Evolutionary conservation across 2,797 vertebrate species (phyloP).

Genomic region (Caiman crocodilus): DNA sequence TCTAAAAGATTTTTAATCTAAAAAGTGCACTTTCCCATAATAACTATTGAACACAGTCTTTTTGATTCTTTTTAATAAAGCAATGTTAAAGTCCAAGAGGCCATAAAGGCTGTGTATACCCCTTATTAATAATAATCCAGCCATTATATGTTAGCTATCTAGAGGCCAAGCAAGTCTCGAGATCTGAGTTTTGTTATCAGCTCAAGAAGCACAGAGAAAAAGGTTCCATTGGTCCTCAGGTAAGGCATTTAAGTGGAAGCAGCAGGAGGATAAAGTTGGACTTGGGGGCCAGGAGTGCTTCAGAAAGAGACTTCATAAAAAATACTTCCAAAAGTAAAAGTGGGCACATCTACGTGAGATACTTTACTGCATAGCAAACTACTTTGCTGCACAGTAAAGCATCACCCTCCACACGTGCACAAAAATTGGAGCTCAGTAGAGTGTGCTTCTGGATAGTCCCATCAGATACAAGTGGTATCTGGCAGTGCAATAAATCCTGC

Average conservation of each 20-base stretch:
- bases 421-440: too few relatives aligned
- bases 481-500: too few relatives aligned
- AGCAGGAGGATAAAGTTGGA: background rate
- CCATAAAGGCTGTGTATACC: background rate
- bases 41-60: background rate
- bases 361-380: too few relatives aligned
- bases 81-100: background rate
- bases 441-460: too few relatives aligned
- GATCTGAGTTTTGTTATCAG: background rate
- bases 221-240: background rate
- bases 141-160: background rate
- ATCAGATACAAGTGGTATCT: too few relatives aligned
- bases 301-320: background rate
- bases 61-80: background rate
- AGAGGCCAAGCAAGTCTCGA: background rate
- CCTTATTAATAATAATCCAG: background rate
- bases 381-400: too few relatives aligned
- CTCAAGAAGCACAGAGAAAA: background rate
- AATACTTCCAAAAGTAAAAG: background rate
- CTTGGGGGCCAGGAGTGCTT: background rate
- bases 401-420: too few relatives aligned
- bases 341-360: too few relatives aligned
- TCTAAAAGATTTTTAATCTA: background rate
- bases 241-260: background rate
- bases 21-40: background rate